Base-by-base conservation (phyloP, 2,888 invertebrate species). In the Leuctra nigra region DNA sequence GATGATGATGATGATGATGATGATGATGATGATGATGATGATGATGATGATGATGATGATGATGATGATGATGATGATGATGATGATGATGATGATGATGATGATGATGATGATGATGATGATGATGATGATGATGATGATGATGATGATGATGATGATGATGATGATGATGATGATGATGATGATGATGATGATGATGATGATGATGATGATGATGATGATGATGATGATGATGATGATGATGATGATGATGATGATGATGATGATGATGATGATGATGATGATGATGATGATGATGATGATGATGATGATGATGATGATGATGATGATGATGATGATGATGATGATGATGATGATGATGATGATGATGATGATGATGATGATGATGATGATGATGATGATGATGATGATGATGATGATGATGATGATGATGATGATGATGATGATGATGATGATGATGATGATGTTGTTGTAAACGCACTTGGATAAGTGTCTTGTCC, bases 291-390 rank as follows among this genome's bases (percentile, higher is more conserved):
- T 63, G 72, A 71, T 61, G 73, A 75, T 18, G 71, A 76, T 9
- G 73, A 77, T 7, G 73, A 77, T 1, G 72, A 77, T 1, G 72
- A 77, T 55, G 73, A 77, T 59, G 73, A 75, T 56, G 72, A 78
- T 61, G 77, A 79, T 3, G 75, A 79, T 33, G 74, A 78, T 16
- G 74, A 75, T 61, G 74, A 73, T 39, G 67, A 74, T 7, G 68
- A 74, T 48, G 69, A 72, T 52, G 71, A 75, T 22, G 72, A 73
- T 59, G 71, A 73, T 59, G 69, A 72, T 35, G 55, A 58, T 24
- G 55, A 58, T 58, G 55, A 55, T 55, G 52, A 55, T 50, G 50
- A 53, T 48, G 54, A 41, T 41, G 33, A 59, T 38, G 36, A 63
- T 41, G 64, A 63, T 58, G 64, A 68, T 36, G 63, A 68, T 23